Evolutionary conservation across 2,113 vertebrate genomes (phyloP), one percentile per base, ranked within the genome.

Genomic region (Psittacula cyanocephala): DNA sequence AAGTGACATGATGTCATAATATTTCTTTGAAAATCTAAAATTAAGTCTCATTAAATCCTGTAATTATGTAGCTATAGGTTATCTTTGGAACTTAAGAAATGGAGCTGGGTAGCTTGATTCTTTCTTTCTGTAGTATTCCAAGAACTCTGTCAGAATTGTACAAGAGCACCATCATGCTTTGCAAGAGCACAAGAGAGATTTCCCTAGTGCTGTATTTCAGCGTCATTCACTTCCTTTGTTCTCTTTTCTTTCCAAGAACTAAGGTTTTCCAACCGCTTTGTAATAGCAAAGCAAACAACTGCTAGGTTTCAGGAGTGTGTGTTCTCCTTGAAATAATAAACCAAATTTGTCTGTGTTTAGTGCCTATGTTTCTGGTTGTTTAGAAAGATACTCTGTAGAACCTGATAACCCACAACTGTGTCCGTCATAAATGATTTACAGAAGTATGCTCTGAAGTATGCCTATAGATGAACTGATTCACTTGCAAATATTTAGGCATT

Each of bases 11-110:
- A 74, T 91, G 81, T 91, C 67, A 83, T 89, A 94, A 82, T 95
- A 95, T 92, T 93, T 89, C 68, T 81, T 93, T 93, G 82, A 94
- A 91, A 95, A 89, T 88, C 91, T 44, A 44, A 74, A 95, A 94
- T 96, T 92, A 96, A 91, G 64, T 94, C 77, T 93, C 53, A 78
- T 91, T 89, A 93, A 84, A 71, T 83, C 63, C 93, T 78, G 17
- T 83, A 91, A 94, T 92, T 79, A 76, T 10, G 53, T 52, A 93
- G 49, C 59, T 93, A 83, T 81, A 86, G 71, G 67, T 95, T 91
- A 95, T 89, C 64, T 89, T 93, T 92, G 67, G 64, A 63, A 33
- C 59, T 95, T 74, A 69, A 43, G 67, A 97, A 75, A 31, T 81
- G 28, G 37, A 90, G 33, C 46, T 3, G 2, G 68, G 39, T 53